phyloP scores from a whole-genome alignment of 2,888 invertebrate genomes.

The Nomada ruficornis region DNA sequence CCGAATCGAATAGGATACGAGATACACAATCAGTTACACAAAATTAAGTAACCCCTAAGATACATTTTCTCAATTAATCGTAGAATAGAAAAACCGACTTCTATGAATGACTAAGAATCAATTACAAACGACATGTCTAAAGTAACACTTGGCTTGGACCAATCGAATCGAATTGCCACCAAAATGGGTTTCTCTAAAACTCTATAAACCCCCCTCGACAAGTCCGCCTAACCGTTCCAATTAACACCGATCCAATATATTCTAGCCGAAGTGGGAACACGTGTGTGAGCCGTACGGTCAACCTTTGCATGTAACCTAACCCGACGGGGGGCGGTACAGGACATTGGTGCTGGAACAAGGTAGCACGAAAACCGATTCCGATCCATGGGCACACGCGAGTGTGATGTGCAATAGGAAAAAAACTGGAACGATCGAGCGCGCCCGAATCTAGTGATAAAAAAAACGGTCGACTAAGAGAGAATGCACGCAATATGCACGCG shows the following conservation, averaged over 20 bases:
- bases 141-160: no score
- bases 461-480: conserved; percentile 2
- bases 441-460: not conserved
- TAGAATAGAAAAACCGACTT: not conserved
- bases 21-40: not conserved
- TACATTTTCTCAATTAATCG: not conserved
- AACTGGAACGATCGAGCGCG: not conserved
- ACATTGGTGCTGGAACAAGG: not conserved
- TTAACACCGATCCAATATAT: conserved; percentile 26
- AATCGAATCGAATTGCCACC: not conserved
- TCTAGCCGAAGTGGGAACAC: not conserved
- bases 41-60: not conserved
- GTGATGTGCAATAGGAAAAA: not conserved
- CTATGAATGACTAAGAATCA: no score
- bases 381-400: not conserved
- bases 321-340: not conserved
- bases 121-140: no score
- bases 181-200: conserved; percentile 8
- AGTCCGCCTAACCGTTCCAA: conserved; percentile 4
- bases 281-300: not conserved
- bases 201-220: not conserved
- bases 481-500: conserved; percentile 48
- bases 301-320: conserved; percentile 11
- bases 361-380: conserved; percentile 15
- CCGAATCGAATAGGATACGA: conserved; percentile 8